phyloP scores from a whole-genome alignment of 1,140 invertebrate species.

The Bombus balteatus region DNA sequence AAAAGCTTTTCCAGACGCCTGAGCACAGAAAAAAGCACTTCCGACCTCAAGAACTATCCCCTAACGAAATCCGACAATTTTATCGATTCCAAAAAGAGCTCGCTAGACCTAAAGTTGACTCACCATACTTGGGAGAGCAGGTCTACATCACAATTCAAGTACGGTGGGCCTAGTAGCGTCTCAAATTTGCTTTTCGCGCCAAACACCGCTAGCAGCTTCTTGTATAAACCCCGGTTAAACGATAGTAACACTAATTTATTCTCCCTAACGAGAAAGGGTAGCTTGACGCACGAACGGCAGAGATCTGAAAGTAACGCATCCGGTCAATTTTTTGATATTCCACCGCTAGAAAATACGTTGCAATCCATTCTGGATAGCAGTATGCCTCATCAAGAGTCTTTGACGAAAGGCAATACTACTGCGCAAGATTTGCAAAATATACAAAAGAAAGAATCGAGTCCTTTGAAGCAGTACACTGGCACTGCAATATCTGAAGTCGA shows the following conservation, averaged over 20 bases:
- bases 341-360: conserved; percentile 68
- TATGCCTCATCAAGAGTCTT: not conserved
- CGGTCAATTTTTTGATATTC: conserved; percentile 11
- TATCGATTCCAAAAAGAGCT: conserved; percentile 67
- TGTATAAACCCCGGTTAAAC: conserved; percentile 68
- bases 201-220: conserved; percentile 76
- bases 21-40: conserved; percentile 65
- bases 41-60: conserved; percentile 66
- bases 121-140: conserved; percentile 47
- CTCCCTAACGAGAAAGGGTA: conserved; percentile 54
- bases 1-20: conserved; percentile 67
- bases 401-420: not conserved
- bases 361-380: conserved; percentile 69
- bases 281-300: conserved; percentile 44
- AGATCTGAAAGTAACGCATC: not conserved
- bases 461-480: not conserved
- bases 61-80: conserved; percentile 63
- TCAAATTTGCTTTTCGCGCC: conserved; percentile 68
- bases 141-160: conserved; percentile 42
- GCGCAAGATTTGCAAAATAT: not conserved
- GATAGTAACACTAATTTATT: conserved; percentile 75
- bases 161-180: conserved; percentile 49
- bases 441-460: not conserved
- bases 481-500: conserved; percentile 7
- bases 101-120: conserved; percentile 69